Base-by-base conservation (phyloP, 2,888 invertebrate genomes). In the Galerucella pusilla region DNA sequence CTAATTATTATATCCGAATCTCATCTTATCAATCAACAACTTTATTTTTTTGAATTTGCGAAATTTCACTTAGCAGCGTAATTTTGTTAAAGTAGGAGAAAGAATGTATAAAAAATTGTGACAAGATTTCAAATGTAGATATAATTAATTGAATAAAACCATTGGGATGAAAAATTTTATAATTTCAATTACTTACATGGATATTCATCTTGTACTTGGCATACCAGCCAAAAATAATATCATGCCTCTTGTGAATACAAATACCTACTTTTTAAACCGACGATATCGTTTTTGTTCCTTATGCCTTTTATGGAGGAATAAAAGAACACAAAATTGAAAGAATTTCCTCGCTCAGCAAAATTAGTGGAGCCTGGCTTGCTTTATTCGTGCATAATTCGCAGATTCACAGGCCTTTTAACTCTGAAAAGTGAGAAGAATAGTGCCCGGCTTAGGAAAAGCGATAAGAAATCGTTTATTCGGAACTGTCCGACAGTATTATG, bases 211-310 rank as follows among this genome's bases (percentile, higher is more conserved):
- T 42, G 35, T 9, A 35, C 35, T 35, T 5, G 6, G 35, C 35
- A 6, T 35, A 7, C 35, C 35, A 49, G 46, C 42, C n/a, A n/a
- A 72, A 77, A 77, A 79, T 73, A 69, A 76, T 75, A 77, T 76
- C 74, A 52, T 67, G 71, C 75, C 73, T 69, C 64, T 59, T 57
- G 73, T 74, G 79, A 77, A 79, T 76, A 77, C 77, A 76, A 77
- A 77, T 72, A 67, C 68, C 66, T 72, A 67, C 68, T 68, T 73
- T 75, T 71, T 71, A 59, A 75, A 76, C 68, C 70, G 71, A 42
- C 71, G 75, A 76, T 75, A 70, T 75, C 71, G 60, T 75, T 71
- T 72, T 75, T 65, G 69, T 69, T 66, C 54, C 61, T 64, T 14
- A 46, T 64, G 68, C 66, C 61, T 76, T 76, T 69, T 71, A 74